These are phyloP conservation scores for Cossypha niveicapilla DNA, from an alignment of 2,797 vertebrate species.

Conservation along the genomic window DNA sequence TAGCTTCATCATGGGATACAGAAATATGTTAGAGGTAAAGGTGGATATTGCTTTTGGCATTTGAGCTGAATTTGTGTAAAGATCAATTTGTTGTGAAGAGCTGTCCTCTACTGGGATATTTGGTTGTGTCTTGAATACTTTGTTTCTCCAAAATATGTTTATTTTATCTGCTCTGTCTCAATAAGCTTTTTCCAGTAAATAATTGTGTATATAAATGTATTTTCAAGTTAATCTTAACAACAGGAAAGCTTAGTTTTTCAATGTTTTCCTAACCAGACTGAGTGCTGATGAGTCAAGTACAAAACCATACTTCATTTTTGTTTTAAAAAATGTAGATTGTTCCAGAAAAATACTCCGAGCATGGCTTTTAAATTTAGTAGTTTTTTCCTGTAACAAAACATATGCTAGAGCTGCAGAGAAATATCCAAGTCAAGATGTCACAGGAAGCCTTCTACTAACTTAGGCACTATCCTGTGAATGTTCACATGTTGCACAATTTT, in stretches of 20 bases:
- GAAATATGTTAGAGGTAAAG: neutral
- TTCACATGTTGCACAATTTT: neutral
- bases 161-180: neutral
- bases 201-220: neutral
- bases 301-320: neutral
- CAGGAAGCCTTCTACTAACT: neutral
- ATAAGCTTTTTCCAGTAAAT: neutral
- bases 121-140: neutral
- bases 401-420: neutral
- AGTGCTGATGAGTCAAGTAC: neutral
- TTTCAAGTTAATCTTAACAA: neutral
- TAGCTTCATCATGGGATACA: neutral
- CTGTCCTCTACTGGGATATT: neutral
- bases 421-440: neutral
- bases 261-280: neutral
- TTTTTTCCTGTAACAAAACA: neutral
- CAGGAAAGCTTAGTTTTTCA: neutral
- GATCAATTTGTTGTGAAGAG: neutral
- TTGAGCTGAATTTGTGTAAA: neutral
- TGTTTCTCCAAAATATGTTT: neutral
- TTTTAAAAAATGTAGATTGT: neutral
- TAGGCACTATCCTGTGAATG: neutral
- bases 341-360: neutral
- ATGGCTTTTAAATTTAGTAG: neutral
- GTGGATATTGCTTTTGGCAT: neutral